A percentile compares a stretch with the other conserved stretches of the same genome.
Conservation (phyloP, 2,113 vertebrate genomes). For the Aspiorhynchus laticeps region DNA sequence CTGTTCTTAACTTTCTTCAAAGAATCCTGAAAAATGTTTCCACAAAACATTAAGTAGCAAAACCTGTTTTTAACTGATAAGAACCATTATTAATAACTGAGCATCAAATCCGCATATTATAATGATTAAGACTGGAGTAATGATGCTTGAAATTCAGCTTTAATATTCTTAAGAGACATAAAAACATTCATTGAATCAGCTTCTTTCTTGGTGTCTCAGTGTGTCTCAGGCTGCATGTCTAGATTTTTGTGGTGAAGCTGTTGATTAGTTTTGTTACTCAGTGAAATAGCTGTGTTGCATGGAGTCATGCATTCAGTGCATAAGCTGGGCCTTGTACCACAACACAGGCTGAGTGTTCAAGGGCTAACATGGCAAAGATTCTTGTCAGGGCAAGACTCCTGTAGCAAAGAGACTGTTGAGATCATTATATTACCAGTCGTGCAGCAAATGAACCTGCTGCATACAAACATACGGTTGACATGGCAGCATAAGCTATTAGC, state of each 20-base stretch:
- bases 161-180: not conserved
- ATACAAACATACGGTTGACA: not conserved
- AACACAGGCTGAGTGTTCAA: not conserved
- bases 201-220: not conserved
- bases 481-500: not conserved
- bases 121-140: not conserved
- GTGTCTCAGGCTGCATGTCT: not conserved
- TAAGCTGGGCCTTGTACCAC: not conserved
- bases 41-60: no score
- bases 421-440: not conserved
- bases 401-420: not conserved
- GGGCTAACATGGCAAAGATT: not conserved
- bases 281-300: not conserved
- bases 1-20: not conserved
- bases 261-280: not conserved
- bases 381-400: not conserved
- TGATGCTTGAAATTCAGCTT: not conserved
- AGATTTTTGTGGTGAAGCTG: not conserved
- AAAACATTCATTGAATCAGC: not conserved
- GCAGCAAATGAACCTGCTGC: not conserved
- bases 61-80: not conserved
- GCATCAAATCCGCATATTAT: not conserved
- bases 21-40: not conserved
- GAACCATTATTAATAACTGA: not conserved
- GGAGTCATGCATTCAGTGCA: not conserved